Evolutionary conservation across 2,888 invertebrate genomes (phyloP).

Genomic region (Andrena camellia): DNA sequence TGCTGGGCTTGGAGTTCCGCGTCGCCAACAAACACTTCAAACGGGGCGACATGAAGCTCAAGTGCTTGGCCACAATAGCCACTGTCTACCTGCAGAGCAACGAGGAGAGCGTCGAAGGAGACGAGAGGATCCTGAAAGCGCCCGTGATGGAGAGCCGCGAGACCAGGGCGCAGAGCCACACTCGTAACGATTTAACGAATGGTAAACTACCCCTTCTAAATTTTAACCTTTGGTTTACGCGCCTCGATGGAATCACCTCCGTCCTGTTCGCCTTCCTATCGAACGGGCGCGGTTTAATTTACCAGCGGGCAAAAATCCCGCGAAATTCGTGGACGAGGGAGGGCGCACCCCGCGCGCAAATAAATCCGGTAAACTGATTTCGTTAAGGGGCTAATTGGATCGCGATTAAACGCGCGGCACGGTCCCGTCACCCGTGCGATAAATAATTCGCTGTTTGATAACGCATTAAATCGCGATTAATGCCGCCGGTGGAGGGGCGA

Average conservation of each 20-base stretch:
- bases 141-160: constrained; percentile 81
- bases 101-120: constrained; percentile 93
- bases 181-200: constrained; percentile 73
- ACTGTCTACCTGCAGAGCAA: constrained; percentile 94
- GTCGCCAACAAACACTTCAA: constrained; percentile 93
- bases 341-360: neutral
- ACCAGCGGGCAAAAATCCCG: neutral
- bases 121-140: constrained; percentile 85
- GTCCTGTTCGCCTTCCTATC: neutral
- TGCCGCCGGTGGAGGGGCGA: too few relatives aligned
- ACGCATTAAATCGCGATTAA: constrained; percentile 6
- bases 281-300: too few relatives aligned
- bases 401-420: constrained; percentile 21
- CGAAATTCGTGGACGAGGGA: neutral
- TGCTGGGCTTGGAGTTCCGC: constrained; percentile 91
- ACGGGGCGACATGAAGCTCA: constrained; percentile 93
- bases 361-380: constrained; percentile 29
- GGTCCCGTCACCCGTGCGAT: neutral
- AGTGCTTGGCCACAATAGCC: constrained; percentile 95
- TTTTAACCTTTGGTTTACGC: neutral
- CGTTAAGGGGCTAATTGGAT: constrained; percentile 30
- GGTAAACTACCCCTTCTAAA: constrained; percentile 53
- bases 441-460: constrained; percentile 14
- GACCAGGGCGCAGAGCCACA: constrained; percentile 81
- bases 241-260: neutral